Evolutionary conservation across 1,140 invertebrate species (phyloP).

Genomic region (Papilio machaon): DNA sequence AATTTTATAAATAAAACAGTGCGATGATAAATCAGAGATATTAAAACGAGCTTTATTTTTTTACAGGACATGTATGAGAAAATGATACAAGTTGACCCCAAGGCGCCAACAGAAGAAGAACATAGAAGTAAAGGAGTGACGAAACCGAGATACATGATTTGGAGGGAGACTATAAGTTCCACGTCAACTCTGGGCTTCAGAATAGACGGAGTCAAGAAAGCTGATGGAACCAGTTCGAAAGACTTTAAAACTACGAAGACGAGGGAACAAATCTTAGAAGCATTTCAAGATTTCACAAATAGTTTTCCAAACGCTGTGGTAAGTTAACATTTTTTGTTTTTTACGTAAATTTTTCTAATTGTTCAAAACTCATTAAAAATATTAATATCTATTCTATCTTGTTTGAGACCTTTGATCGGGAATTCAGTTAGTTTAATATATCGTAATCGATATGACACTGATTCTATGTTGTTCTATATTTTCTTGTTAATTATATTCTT

Average conservation of each 20-base stretch:
- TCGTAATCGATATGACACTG: too few relatives aligned
- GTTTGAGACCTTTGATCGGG: not conserved
- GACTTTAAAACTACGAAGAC: constrained; percentile 98
- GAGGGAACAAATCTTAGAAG: constrained; percentile 90
- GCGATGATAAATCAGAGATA: not conserved
- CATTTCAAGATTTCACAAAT: constrained; percentile 91
- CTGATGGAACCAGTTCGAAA: constrained; percentile 94
- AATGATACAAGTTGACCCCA: constrained; percentile 97
- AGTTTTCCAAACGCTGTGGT: constrained; percentile 90
- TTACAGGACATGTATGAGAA: constrained; percentile 97
- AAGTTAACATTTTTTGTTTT: constrained; percentile 66
- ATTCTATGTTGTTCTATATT: not conserved
- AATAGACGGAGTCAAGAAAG: constrained; percentile 96
- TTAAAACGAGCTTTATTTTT: constrained; percentile 26
- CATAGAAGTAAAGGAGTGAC: constrained; percentile 94
- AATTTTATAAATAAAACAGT: not conserved
- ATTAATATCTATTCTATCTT: too few relatives aligned
- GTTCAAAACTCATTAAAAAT: too few relatives aligned
- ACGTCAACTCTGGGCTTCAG: constrained; percentile 97
- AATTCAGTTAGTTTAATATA: not conserved
- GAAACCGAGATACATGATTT: constrained; percentile 98
- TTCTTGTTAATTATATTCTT: constrained; percentile 28
- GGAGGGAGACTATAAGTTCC: constrained; percentile 98
- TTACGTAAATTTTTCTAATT: constrained; percentile 26
- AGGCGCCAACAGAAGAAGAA: constrained; percentile 95